These are phyloP conservation scores for Muscicapa striata DNA, from an alignment of 2,797 vertebrate species.

Conservation along the genomic window DNA sequence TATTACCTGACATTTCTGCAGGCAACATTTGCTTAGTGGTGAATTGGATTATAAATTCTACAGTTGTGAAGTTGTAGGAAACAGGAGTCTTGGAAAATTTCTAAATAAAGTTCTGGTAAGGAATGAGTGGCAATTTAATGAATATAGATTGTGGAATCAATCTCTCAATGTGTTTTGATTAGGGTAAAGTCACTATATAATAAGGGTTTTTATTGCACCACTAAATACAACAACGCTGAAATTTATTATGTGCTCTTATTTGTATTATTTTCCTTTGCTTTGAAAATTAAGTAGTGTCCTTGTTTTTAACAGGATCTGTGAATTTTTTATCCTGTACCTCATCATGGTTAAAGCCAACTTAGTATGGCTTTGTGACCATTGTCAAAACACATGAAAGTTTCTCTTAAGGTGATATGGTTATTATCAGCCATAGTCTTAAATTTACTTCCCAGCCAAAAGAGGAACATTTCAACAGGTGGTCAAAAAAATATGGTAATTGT, in stretches of 20 bases:
- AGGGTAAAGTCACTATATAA: background rate
- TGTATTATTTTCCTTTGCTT: background rate
- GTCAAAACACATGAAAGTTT: background rate
- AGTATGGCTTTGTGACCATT: background rate
- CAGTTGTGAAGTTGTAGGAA: background rate
- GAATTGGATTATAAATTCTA: conserved; percentile 14
- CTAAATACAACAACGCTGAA: background rate
- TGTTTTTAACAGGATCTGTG: background rate
- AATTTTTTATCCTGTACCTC: background rate
- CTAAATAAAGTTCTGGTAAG: conserved; percentile 6
- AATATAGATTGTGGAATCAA: background rate
- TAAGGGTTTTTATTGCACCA: background rate
- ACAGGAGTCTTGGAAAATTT: background rate
- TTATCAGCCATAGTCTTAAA: background rate
- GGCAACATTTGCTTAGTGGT: background rate
- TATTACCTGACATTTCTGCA: conserved; percentile 28
- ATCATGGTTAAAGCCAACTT: background rate
- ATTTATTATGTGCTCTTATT: background rate
- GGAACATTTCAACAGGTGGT: background rate
- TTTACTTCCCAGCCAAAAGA: background rate
- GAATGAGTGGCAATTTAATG: background rate
- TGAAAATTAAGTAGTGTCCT: background rate
- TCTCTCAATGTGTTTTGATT: background rate
- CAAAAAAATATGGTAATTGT: background rate
- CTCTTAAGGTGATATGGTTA: background rate